A percentile compares a stretch with the other conserved stretches of the same genome.
Evolutionary conservation across 2,113 vertebrate genomes (phyloP).

Genomic region (Macaca mulatta): DNA sequence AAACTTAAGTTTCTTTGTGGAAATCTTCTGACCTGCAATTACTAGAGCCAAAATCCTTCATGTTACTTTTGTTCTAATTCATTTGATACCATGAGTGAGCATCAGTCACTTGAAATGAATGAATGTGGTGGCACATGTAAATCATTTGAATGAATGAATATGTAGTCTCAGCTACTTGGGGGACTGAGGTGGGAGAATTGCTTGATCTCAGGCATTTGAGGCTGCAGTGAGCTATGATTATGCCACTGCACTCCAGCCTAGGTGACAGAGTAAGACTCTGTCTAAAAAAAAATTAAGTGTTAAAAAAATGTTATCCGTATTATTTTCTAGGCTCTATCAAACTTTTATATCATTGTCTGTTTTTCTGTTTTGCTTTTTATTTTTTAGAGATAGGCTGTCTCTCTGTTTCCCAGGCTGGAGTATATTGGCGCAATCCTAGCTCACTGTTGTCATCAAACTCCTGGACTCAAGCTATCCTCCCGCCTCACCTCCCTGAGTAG

Average conservation of each 20-base stretch:
- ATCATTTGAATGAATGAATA: conserved; percentile 25
- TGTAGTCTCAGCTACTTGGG: no score
- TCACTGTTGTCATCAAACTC: no score
- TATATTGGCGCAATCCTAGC: neutral
- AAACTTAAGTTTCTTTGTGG: conserved; percentile 46
- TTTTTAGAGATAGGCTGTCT: neutral
- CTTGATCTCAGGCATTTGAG: no score
- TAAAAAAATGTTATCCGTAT: no score
- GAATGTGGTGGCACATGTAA: neutral
- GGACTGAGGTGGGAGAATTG: no score
- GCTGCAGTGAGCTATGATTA: no score
- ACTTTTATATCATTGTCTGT: neutral
- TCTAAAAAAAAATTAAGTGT: no score
- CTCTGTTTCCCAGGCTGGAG: neutral
- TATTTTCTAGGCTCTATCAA: neutral
- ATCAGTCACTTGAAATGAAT: conserved; percentile 33
- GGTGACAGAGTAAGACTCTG: no score
- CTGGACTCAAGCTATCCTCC: no score
- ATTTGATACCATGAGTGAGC: neutral
- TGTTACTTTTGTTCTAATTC: conserved; percentile 14
- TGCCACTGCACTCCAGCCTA: no score
- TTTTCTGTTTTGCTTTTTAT: conserved; percentile 9
- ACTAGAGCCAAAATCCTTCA: neutral
- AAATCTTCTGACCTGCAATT: conserved; percentile 11
- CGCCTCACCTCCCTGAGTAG: no score